Conservation (phyloP, 2,797 vertebrate species). For the Sarcophilus harrisii region DNA sequence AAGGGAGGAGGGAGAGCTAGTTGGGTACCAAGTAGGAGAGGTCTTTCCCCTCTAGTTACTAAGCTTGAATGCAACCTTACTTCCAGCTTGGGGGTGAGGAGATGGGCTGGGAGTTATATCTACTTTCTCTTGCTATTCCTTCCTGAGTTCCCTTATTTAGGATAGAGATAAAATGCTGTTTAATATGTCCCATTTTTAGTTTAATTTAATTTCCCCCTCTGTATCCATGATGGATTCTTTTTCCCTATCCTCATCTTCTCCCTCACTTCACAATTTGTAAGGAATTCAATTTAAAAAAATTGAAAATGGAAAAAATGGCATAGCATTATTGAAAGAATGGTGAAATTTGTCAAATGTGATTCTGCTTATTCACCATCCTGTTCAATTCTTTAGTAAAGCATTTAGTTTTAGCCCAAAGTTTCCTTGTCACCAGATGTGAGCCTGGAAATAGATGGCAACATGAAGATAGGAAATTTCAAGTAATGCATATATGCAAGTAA, state of each 20-base stretch:
- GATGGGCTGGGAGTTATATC: neutral
- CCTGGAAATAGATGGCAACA: slow-evolving; percentile 8
- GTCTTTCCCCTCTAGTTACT: slow-evolving; percentile 11
- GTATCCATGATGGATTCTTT: slow-evolving; percentile 55
- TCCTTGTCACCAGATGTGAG: slow-evolving; percentile 23
- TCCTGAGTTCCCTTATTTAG: slow-evolving; percentile 50
- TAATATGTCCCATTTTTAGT: slow-evolving; percentile 26
- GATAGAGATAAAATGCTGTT: slow-evolving; percentile 49
- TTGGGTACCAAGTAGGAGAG: neutral
- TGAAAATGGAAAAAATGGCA: neutral
- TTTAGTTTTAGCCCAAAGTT: neutral
- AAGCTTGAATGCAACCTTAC: neutral
- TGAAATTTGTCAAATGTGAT: neutral
- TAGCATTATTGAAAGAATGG: neutral
- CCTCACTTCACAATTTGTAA: slow-evolving; percentile 69
- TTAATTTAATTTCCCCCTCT: slow-evolving; percentile 72
- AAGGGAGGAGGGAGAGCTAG: neutral
- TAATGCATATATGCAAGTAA: slow-evolving; percentile 33
- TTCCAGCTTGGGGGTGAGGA: neutral
- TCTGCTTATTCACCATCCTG: neutral
- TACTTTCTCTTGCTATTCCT: neutral
- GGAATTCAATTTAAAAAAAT: slow-evolving; percentile 67
- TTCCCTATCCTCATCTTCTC: slow-evolving; percentile 32
- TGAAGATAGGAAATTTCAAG: slow-evolving; percentile 48
- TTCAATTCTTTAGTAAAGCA: neutral